phyloP scores from a whole-genome alignment of 2,113 vertebrate genomes.

The Prolemur simus region DNA sequence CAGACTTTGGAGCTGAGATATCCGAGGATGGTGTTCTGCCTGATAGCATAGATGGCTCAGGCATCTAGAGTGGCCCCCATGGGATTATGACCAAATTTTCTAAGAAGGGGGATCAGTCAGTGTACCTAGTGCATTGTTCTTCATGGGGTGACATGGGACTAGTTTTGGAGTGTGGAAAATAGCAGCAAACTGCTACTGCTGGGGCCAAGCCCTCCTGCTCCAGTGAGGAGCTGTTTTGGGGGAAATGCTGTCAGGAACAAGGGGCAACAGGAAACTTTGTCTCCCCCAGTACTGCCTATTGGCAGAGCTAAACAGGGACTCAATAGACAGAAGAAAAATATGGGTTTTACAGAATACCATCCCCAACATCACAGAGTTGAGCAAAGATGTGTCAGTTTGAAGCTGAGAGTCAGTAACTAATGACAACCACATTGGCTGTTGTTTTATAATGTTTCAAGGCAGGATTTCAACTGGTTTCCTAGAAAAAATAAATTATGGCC shows the following conservation, averaged over 20 bases:
- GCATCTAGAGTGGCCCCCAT: fast-evolving
- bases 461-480: neutral
- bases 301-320: neutral
- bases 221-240: neutral
- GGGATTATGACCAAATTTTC: neutral
- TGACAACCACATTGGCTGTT: neutral
- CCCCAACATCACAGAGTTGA: neutral
- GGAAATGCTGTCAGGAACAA: neutral
- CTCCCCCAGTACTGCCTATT: fast-evolving
- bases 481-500: neutral
- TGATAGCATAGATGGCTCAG: neutral
- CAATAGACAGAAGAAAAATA: neutral
- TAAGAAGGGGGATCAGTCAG: fast-evolving
- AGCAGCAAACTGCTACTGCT: neutral
- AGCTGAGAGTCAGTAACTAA: neutral
- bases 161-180: neutral
- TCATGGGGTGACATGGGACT: neutral
- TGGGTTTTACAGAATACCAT: neutral
- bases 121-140: neutral
- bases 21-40: neutral
- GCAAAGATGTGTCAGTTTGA: neutral
- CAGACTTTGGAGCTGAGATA: neutral
- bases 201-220: neutral
- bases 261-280: neutral
- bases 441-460: neutral